phyloP scores from a whole-genome alignment of 1,140 invertebrate species.

The Meloidogyne exigua region DNA sequence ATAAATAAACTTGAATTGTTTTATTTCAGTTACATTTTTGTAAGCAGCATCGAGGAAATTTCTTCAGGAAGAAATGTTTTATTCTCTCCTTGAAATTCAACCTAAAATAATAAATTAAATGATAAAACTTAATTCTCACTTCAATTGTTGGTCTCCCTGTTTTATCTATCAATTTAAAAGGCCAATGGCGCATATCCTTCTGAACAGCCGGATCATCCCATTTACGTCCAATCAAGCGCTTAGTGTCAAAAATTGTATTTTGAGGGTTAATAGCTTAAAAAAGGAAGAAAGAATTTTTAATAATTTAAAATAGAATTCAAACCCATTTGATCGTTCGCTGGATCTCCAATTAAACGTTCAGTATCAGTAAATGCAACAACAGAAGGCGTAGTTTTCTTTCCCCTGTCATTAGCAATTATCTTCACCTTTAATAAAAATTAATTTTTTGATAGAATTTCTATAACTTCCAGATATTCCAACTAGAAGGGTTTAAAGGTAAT shows the following conservation, averaged over 20 bases:
- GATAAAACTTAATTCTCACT: not conserved
- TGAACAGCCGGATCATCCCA: slow-evolving; percentile 80
- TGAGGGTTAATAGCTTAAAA: slow-evolving; percentile 20
- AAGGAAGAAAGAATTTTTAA: not conserved
- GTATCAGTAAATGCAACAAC: slow-evolving; percentile 85
- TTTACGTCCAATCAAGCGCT: slow-evolving; percentile 84
- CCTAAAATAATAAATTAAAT: slow-evolving; percentile 46
- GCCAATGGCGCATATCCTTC: slow-evolving; percentile 71
- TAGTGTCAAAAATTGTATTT: slow-evolving; percentile 64
- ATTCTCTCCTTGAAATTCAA: slow-evolving; percentile 68
- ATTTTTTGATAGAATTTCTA: too few relatives aligned
- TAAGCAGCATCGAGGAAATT: slow-evolving; percentile 67
- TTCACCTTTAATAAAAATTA: not conserved
- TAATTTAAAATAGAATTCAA: not conserved
- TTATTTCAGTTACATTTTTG: slow-evolving; percentile 38
- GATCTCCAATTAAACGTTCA: slow-evolving; percentile 79
- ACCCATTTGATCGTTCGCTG: slow-evolving; percentile 67
- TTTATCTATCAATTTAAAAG: slow-evolving; percentile 65
- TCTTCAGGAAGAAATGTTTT: slow-evolving; percentile 70
- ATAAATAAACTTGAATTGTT: not conserved
- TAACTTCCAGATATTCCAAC: too few relatives aligned
- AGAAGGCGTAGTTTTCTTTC: slow-evolving; percentile 80
- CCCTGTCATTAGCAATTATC: slow-evolving; percentile 13
- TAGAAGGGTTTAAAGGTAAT: too few relatives aligned
- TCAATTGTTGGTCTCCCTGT: not conserved